Evolutionary conservation across 1,140 invertebrate genomes (phyloP).

Genomic region (Pachyrhynchus sulphureomaculatus): DNA sequence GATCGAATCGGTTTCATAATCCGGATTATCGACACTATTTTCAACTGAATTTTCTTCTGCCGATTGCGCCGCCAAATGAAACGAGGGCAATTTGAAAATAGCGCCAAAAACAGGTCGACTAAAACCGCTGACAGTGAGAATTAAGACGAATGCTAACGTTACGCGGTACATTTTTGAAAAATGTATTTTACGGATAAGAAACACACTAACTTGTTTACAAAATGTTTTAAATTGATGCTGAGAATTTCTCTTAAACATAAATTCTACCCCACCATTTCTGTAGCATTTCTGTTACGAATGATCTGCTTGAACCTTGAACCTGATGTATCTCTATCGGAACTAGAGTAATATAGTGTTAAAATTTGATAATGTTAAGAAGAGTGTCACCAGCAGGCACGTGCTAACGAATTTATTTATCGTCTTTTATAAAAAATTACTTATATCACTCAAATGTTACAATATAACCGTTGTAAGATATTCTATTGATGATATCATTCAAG

Average conservation of each 20-base stretch:
- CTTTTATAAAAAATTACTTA: background rate
- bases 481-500: too few species aligned
- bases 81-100: conserved; percentile 34
- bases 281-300: conserved; percentile 49
- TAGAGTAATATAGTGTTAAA: conserved; percentile 32
- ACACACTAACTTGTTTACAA: conserved; percentile 41
- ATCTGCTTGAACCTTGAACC: conserved; percentile 52
- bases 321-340: conserved; percentile 41
- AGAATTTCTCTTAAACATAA: conserved; percentile 46
- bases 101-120: conserved; percentile 39
- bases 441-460: background rate
- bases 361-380: conserved; percentile 24
- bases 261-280: conserved; percentile 43
- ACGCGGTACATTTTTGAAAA: conserved; percentile 29
- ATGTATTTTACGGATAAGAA: conserved; percentile 23
- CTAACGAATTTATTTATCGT: conserved; percentile 11
- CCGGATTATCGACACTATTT: conserved; percentile 34
- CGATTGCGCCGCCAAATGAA: conserved; percentile 5
- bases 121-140: conserved; percentile 20
- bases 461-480: background rate
- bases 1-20: conserved; percentile 9
- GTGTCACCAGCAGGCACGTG: conserved; percentile 26
- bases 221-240: conserved; percentile 41
- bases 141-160: conserved; percentile 17
- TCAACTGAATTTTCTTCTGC: conserved; percentile 33